These are phyloP conservation scores for Muscicapa striata DNA, from an alignment of 2,797 vertebrate genomes.

Conservation along the genomic window DNA sequence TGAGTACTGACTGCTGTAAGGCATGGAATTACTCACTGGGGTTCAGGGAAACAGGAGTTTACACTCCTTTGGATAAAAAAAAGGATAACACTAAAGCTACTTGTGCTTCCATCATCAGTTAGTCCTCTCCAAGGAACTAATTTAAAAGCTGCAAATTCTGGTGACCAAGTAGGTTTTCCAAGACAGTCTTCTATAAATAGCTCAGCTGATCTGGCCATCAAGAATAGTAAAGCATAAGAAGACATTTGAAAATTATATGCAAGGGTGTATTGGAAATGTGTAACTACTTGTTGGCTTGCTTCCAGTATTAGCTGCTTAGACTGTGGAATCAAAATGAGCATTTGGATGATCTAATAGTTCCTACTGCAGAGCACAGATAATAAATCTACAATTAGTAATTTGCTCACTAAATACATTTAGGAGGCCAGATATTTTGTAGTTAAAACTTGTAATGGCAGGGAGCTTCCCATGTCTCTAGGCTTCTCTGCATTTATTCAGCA, in stretches of 20 bases:
- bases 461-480: background rate
- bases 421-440: background rate
- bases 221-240: background rate
- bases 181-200: background rate
- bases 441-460: background rate
- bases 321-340: background rate
- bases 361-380: background rate
- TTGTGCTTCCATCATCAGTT: background rate
- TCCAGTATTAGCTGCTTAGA: background rate
- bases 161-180: background rate
- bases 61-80: background rate
- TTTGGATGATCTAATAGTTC: background rate
- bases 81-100: background rate
- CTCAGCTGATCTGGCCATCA: background rate
- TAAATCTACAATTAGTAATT: constrained; percentile 17
- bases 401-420: background rate
- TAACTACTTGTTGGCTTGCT: background rate
- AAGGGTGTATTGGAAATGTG: background rate
- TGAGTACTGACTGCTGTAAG: background rate
- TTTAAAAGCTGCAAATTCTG: background rate
- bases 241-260: background rate
- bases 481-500: background rate
- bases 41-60: background rate
- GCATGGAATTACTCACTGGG: background rate
- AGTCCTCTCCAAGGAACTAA: background rate